Base-by-base conservation (phyloP, 30 jellyfish, hydroid and myxozoan genomes). In the Hydractinia symbiolongicarpus region DNA sequence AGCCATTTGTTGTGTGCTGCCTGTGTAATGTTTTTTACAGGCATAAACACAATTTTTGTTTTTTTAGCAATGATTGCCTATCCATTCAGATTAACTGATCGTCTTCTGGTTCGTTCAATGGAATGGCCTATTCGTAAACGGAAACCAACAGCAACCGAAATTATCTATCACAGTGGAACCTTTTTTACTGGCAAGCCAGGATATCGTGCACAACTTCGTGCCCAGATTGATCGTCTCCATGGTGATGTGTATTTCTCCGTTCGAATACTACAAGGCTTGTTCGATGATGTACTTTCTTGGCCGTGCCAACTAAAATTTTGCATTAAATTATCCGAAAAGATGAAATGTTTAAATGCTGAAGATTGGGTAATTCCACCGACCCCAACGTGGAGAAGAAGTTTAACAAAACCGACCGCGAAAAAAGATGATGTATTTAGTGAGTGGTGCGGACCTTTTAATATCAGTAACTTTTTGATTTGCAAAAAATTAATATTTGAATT, bases 151-250 rank as follows among this genome's bases (percentile, higher is more conserved):
- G 73, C 54, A 49, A 79, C 87, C 52, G 87, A 79, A 79, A 51
- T 66, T 7, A 66, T 79, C 16, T 67, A 79, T 49, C 87, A 79
- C 69, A 9, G 84, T 20, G 81, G 87, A n/a, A 66, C 83, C 6
- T 79, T 79, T 66, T 79, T 61, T 52, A 79, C 87, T 10, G 56
- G 61, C 9, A 79, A 62, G 10, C 87, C 84, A 14, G 87, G 87
- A 9, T 79, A 79, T 66, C 87, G 87, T 19, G 87, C 67, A 10
- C 87, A 79, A 21, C 61, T 79, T 53, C 72, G 73, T n/a, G 82
- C 87, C 20, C 87, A 66, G 21, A 60, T 79, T 5, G 87, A 79
- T 66, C 87, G 87, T n/a, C 82, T 79, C 21, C 87, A 79, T 50
- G 87, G 87, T 7, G 87, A 79, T 49, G 73, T 79, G 17, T 79